Conservation (phyloP, 2,113 vertebrate genomes). For the Anguilla rostrata region DNA sequence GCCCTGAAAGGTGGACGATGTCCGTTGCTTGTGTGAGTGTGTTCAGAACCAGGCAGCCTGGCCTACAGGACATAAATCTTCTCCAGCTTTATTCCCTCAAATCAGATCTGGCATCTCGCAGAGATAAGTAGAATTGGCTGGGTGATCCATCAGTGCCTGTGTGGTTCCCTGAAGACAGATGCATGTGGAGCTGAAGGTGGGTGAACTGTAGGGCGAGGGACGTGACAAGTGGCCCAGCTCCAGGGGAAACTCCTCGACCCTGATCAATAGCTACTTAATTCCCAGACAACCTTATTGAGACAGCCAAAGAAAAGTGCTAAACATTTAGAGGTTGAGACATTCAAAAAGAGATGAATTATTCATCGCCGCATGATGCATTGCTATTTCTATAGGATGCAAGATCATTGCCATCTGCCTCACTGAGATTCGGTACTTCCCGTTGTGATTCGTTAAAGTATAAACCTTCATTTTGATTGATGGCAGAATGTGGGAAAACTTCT, state of each 20-base stretch:
- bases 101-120: conserved; percentile 37
- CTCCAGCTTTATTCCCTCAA: conserved; percentile 41
- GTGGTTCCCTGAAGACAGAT: conserved; percentile 11
- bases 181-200: background rate
- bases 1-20: background rate
- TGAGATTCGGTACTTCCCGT: background rate
- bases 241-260: conserved; percentile 25
- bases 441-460: background rate
- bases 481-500: background rate
- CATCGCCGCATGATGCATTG: conserved; percentile 20
- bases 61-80: conserved; percentile 34
- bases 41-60: background rate
- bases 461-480: conserved; percentile 3
- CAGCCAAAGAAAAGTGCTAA: conserved; percentile 33
- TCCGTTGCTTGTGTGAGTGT: too few species aligned
- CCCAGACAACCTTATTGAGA: conserved; percentile 45
- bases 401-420: background rate
- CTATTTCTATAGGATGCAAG: conserved; percentile 27
- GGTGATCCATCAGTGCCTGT: conserved; percentile 36
- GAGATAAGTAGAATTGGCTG: conserved; percentile 41
- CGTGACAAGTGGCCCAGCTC: conserved; percentile 27
- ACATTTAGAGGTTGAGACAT: conserved; percentile 37
- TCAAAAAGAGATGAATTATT: conserved; percentile 45
- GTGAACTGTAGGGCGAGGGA: background rate
- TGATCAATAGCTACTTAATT: conserved; percentile 57